Conservation (phyloP, 2,797 vertebrate species). For the Cirrhinus molitorella region DNA sequence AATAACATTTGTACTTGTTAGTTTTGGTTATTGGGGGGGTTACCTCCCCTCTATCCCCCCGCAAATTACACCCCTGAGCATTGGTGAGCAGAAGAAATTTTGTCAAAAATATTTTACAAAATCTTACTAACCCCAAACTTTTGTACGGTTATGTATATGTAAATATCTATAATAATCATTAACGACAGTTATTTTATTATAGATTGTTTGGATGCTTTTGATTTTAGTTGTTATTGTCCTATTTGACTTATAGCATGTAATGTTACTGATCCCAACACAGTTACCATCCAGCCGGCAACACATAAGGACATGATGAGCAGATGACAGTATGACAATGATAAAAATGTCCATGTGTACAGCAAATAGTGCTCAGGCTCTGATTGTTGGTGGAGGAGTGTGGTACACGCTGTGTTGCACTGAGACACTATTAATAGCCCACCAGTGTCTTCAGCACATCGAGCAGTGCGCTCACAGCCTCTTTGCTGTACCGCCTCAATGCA, state of each 20-base stretch:
- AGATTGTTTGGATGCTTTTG: background rate
- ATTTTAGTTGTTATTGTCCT: background rate
- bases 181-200: background rate
- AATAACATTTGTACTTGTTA: too few species aligned
- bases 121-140: too few species aligned
- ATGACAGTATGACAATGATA: too few species aligned
- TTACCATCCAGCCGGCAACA: background rate
- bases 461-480: background rate
- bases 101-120: too few species aligned
- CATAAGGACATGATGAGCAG: background rate
- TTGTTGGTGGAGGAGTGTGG: background rate
- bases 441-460: conserved; percentile 33
- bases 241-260: background rate
- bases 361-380: background rate
- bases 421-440: conserved; percentile 49
- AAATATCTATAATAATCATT: too few species aligned
- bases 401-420: background rate
- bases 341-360: background rate
- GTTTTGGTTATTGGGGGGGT: too few species aligned
- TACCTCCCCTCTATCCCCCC: too few species aligned
- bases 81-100: background rate
- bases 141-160: too few species aligned
- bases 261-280: background rate
- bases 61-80: too few species aligned
- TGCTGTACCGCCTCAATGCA: background rate